phyloP scores from a whole-genome alignment of 2,888 invertebrate genomes.

The Caenorhabditis sp. region DNA sequence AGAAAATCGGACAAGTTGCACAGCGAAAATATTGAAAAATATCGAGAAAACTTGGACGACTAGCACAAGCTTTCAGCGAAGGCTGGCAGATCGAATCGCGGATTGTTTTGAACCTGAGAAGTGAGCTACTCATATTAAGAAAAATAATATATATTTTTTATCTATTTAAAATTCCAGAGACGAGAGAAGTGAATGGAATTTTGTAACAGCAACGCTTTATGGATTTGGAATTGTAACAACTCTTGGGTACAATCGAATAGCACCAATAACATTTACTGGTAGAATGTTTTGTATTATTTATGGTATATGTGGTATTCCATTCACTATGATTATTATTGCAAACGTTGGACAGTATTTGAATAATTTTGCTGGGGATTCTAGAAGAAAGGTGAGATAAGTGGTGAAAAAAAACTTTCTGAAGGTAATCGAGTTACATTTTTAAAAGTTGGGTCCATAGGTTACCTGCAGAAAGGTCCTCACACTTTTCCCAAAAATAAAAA shows the following conservation, averaged over 20 bases:
- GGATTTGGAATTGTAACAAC: constrained; percentile 71
- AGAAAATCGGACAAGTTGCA: constrained; percentile 47
- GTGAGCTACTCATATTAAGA: too few relatives aligned
- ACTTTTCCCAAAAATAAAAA: too few relatives aligned
- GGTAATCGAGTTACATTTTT: too few relatives aligned
- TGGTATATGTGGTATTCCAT: constrained; percentile 68
- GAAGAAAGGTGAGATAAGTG: constrained; percentile 62
- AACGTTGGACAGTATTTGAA: constrained; percentile 70
- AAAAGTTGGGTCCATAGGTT: too few relatives aligned
- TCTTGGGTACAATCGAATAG: constrained; percentile 68
- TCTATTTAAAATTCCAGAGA: constrained; percentile 23
- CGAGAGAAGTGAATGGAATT: constrained; percentile 62
- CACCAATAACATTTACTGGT: constrained; percentile 67
- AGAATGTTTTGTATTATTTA: constrained; percentile 68
- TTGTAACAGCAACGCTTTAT: constrained; percentile 68
- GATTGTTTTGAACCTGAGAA: constrained; percentile 49
- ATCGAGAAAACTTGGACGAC: neutral
- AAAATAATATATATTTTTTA: neutral
- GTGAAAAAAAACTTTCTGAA: too few relatives aligned
- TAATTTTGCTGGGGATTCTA: constrained; percentile 65
- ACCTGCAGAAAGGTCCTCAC: too few relatives aligned
- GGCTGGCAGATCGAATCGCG: constrained; percentile 27
- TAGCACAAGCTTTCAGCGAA: constrained; percentile 3
- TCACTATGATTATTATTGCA: constrained; percentile 71
- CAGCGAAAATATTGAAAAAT: constrained; percentile 28